Conservation (phyloP, 2,888 invertebrate genomes). For the Xanthorhoe designata region DNA sequence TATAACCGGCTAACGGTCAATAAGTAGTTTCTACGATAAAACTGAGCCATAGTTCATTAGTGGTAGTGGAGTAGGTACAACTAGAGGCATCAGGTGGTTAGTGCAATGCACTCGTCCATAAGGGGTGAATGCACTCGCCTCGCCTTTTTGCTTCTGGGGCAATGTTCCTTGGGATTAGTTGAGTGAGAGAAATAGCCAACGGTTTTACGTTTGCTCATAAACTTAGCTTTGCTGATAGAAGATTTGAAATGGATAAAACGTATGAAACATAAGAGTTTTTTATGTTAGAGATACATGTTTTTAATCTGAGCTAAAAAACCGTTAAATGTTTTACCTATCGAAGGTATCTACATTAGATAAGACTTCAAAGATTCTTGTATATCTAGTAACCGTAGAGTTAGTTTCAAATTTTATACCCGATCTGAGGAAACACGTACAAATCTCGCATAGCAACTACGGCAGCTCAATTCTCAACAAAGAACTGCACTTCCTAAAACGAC, state of each 20-base stretch:
- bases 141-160: constrained; percentile 56
- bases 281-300: no score
- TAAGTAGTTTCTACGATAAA: background rate
- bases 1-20: background rate
- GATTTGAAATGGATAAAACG: constrained; percentile 1
- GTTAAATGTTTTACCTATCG: no score
- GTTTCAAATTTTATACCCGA: background rate
- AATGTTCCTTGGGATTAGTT: constrained; percentile 47
- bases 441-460: constrained; percentile 8
- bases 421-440: background rate
- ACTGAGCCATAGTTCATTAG: constrained; percentile 21
- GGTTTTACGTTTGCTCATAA: constrained; percentile 22
- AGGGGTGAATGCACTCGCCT: constrained; percentile 62
- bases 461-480: constrained; percentile 3
- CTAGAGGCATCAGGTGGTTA: constrained; percentile 57
- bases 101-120: constrained; percentile 63
- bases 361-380: no score
- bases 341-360: background rate
- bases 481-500: constrained; percentile 46
- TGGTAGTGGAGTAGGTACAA: constrained; percentile 5
- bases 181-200: constrained; percentile 40
- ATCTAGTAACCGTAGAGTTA: background rate
- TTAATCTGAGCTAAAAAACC: no score
- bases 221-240: constrained; percentile 12
- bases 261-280: background rate